phyloP scores from a whole-genome alignment of 2,797 vertebrate genomes.

The Rhincodon typus region DNA sequence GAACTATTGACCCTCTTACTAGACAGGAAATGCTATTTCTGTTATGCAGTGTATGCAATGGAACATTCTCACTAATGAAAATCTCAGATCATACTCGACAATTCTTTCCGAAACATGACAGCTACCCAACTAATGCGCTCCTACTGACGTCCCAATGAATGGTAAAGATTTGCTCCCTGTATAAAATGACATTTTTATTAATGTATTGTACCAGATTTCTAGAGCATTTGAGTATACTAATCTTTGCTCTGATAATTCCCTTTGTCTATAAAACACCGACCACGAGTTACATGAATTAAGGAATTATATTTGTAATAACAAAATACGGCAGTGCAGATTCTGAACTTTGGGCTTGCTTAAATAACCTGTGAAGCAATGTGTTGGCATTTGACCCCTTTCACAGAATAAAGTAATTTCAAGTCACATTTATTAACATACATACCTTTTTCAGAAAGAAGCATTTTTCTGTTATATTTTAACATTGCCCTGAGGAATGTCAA shows the following conservation, averaged over 20 bases:
- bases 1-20: constrained; percentile 16
- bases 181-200: not conserved
- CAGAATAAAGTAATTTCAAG: not conserved
- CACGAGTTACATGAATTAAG: not conserved
- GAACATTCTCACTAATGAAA: constrained; percentile 23
- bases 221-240: not conserved
- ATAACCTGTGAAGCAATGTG: not conserved
- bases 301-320: not conserved
- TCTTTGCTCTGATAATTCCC: not conserved
- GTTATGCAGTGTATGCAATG: not conserved
- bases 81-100: not conserved
- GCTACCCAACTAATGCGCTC: not conserved
- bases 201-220: not conserved
- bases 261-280: not conserved
- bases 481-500: not conserved
- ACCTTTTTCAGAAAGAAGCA: not conserved
- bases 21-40: constrained; percentile 19
- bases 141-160: not conserved
- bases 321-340: not conserved
- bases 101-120: not conserved
- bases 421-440: not conserved
- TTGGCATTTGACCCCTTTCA: not conserved
- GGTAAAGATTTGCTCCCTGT: not conserved
- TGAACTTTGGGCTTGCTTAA: not conserved
- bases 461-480: not conserved